Evolutionary conservation across 2,113 vertebrate species (phyloP).

Genomic region (Stegostoma tigrinum): DNA sequence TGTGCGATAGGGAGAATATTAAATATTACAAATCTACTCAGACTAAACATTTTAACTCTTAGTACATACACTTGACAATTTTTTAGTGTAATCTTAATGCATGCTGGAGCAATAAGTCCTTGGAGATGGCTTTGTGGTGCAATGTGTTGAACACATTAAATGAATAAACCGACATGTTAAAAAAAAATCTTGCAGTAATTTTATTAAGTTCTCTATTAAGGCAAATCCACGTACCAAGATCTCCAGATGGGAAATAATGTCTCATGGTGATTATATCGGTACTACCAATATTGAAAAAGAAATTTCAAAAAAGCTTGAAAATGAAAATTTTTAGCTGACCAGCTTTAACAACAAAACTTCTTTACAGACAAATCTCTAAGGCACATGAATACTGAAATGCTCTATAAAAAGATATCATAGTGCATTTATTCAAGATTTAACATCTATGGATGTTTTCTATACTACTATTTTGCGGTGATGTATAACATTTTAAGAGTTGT

Average conservation of each 20-base stretch:
- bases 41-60: background rate
- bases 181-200: background rate
- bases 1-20: background rate
- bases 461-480: background rate
- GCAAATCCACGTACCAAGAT: background rate
- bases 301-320: background rate
- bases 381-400: background rate
- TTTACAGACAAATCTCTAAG: background rate
- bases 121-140: slow-evolving; percentile 6
- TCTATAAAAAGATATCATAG: background rate
- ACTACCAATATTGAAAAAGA: background rate
- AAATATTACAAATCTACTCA: background rate
- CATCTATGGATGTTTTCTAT: background rate
- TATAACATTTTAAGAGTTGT: background rate
- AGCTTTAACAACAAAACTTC: slow-evolving; percentile 13
- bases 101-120: slow-evolving; percentile 8
- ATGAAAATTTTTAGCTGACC: background rate
- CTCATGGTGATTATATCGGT: slow-evolving; percentile 24
- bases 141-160: slow-evolving; percentile 11
- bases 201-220: slow-evolving; percentile 17
- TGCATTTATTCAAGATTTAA: background rate
- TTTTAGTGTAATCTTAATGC: background rate
- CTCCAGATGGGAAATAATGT: slow-evolving; percentile 14
- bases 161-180: slow-evolving; percentile 17
- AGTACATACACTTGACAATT: background rate